Evolutionary conservation across 2,888 invertebrate species (phyloP).

Genomic region (Drosophila formosana): DNA sequence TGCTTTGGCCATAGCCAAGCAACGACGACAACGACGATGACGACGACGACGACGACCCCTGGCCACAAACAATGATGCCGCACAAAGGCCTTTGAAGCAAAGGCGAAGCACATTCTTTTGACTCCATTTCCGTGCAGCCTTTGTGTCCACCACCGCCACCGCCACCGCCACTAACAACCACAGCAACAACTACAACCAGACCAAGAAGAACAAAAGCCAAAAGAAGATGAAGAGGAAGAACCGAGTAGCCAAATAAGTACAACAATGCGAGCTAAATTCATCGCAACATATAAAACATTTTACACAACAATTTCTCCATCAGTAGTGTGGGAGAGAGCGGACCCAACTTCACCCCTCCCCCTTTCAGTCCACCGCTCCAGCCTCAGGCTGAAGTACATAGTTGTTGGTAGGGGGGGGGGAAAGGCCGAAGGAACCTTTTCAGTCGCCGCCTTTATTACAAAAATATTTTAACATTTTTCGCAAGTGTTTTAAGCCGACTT

Average conservation of each 20-base stretch:
- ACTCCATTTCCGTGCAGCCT: conserved; percentile 71
- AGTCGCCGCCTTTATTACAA: conserved; percentile 70
- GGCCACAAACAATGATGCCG: conserved; percentile 50
- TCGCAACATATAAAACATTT: conserved; percentile 79
- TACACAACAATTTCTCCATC: conserved; percentile 68
- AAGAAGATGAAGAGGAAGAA: conserved; percentile 7
- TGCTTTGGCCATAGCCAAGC: conserved; percentile 43
- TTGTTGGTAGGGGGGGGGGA: neutral
- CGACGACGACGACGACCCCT: conserved; percentile 32
- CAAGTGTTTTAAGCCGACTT: conserved; percentile 81
- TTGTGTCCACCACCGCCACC: conserved; percentile 45
- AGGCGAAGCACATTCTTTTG: conserved; percentile 75
- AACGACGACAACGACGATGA: conserved; percentile 27
- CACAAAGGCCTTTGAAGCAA: conserved; percentile 70
- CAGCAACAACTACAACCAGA: conserved; percentile 10
- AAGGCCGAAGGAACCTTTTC: conserved; percentile 55
- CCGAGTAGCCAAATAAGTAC: conserved; percentile 44
- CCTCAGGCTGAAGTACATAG: no score
- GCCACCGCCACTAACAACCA: conserved; percentile 29
- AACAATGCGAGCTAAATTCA: conserved; percentile 71
- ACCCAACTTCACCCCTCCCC: no score
- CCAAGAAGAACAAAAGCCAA: conserved; percentile 6
- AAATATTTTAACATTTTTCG: conserved; percentile 80
- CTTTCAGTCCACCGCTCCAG: no score
- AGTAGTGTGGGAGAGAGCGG: conserved; percentile 9